Percentiles rank a stretch among this genome's conserved stretches.
These are phyloP conservation scores for Argynnis bischoffii DNA, from an alignment of 2,888 invertebrate genomes.

Conservation along the genomic window DNA sequence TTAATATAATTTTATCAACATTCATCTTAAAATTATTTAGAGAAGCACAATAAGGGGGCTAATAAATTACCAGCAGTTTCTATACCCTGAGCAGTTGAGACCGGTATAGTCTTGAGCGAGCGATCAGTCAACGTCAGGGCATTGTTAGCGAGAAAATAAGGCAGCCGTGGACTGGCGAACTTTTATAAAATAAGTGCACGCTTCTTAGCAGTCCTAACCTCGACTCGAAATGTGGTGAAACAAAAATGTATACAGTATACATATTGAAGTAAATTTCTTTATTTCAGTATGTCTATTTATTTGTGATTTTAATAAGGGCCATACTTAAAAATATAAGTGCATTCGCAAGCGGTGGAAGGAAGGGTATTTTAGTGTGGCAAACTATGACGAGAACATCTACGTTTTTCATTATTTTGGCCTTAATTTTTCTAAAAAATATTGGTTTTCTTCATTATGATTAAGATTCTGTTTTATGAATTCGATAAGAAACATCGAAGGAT, in stretches of 20 bases:
- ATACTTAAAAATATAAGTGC: too few species aligned
- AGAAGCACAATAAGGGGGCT: conserved; percentile 35
- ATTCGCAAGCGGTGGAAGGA: too few species aligned
- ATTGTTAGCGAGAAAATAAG: conserved; percentile 70
- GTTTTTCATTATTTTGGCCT: too few species aligned
- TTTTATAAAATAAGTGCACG: conserved; percentile 63
- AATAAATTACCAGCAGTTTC: conserved; percentile 41
- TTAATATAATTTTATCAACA: conserved; percentile 21
- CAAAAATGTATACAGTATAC: conserved; percentile 29
- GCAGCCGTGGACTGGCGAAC: conserved; percentile 56
- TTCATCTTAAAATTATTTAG: conserved; percentile 27
- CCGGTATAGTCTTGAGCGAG: conserved; percentile 39
- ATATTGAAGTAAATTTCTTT: too few species aligned
- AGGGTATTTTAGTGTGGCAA: too few species aligned
- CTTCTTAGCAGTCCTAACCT: conserved; percentile 38
- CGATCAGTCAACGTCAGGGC: conserved; percentile 69
- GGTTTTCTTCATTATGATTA: too few species aligned
- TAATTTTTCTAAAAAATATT: too few species aligned
- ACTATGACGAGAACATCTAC: too few species aligned
- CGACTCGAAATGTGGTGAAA: conserved; percentile 33
- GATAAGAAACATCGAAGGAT: too few species aligned
- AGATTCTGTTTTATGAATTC: too few species aligned
- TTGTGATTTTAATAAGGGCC: too few species aligned
- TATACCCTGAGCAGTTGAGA: conserved; percentile 37
- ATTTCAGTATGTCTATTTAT: too few species aligned